These are phyloP conservation scores for Melanotaenia boesemani DNA, from an alignment of 2,797 vertebrate species.

Conservation along the genomic window DNA sequence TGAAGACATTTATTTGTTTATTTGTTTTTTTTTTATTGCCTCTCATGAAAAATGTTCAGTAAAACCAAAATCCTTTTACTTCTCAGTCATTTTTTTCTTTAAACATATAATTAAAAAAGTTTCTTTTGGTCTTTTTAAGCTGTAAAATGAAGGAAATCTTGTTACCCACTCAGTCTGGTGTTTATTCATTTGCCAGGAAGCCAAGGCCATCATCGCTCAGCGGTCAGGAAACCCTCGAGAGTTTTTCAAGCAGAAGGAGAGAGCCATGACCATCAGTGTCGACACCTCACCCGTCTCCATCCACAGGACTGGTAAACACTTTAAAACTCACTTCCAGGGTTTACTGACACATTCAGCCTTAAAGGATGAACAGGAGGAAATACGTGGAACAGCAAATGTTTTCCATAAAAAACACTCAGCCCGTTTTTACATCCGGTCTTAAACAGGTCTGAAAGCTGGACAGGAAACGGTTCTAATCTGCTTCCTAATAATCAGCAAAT, in stretches of 20 bases:
- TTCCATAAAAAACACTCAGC: not conserved
- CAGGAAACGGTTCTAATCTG: not conserved
- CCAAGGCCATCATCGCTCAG: slow-evolving; percentile 96
- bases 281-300: slow-evolving; percentile 86
- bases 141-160: too few relatives aligned
- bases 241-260: slow-evolving; percentile 95
- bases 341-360: not conserved
- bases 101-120: too few relatives aligned
- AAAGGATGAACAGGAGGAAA: too few relatives aligned
- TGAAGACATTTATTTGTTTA: too few relatives aligned
- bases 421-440: too few relatives aligned
- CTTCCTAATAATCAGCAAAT: not conserved
- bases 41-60: too few relatives aligned
- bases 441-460: not conserved
- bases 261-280: slow-evolving; percentile 86
- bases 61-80: too few relatives aligned
- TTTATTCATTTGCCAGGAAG: slow-evolving; percentile 85
- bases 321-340: not conserved
- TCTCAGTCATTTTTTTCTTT: too few relatives aligned
- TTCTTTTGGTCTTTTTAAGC: not conserved
- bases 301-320: slow-evolving; percentile 89
- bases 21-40: too few relatives aligned
- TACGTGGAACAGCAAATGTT: not conserved
- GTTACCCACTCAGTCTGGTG: not conserved
- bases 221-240: slow-evolving; percentile 94